Evolutionary conservation across 2,888 invertebrate genomes (phyloP), one percentile per base, ranked within the genome.

Genomic region (Agonopterix arenella): DNA sequence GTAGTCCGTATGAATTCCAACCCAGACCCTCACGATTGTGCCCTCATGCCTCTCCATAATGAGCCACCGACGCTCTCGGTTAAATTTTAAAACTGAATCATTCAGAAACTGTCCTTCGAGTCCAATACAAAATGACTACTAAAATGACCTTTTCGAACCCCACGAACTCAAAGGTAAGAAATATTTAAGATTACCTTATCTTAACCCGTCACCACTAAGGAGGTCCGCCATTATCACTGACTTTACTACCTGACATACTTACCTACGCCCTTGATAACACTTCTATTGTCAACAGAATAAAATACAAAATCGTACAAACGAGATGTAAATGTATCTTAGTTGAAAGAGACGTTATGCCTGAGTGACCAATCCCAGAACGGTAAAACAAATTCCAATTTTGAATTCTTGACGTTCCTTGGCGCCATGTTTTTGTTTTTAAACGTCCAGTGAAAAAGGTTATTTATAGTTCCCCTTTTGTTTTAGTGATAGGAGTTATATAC

Each of bases 361-460:
- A 59, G 50, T 57, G 62, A 60, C 68, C 65, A 68, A 66, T 69
- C 59, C 59, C 49, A 53, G 52, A 54, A 52, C 55, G 53, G 56
- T 38, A 48, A 51, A n/a, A 9, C 38, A 55, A 61, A 62, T 63
- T 60, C 61, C 56, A 57, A 58, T 55, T 63, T 62, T 50, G 54
- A 59, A 67, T 61, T 60, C 60, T 52, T 58, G 56, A 56, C 58
- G 58, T 60, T 59, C 61, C 52, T 51, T 49, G 64, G 65, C 68
- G 67, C 68, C 66, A 62, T 62, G 59, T 57, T 60, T 59, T 56
- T 52, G 55, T 61, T 62, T 60, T 61, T 59, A 52, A 56, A 56
- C 40, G 48, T 48, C 51, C 9, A 11, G 2, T 44, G 43, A 38
- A 44, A 44, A 45, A 9, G 36, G 36, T 45, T 18, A 7, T 38